Evolutionary conservation across 2,797 vertebrate genomes (phyloP), one percentile per base, ranked within the genome.

Genomic region (Enteromius treurensis): DNA sequence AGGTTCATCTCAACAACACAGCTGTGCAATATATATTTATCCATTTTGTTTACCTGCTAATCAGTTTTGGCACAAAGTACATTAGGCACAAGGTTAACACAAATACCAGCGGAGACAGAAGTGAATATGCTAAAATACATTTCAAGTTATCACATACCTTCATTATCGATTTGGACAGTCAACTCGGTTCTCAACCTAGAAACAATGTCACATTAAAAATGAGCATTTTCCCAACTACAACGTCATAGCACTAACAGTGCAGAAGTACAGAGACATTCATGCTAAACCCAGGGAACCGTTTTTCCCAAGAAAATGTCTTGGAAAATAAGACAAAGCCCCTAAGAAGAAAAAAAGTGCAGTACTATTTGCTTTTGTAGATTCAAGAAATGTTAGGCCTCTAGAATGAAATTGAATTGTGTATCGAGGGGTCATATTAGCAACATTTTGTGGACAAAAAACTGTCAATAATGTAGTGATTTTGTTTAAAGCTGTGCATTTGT

Each of bases 31-130:
- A 85, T 67, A 82, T 67, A 70, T 23, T 58, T 26, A 53, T 74
- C 37, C 6, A 37, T 19, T 77, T 42, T 34, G 32, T 76, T 58
- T 29, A 71, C 68, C 26, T 26, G 5, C 51, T 62, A 34, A 76
- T 68, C 29, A n/a, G 2, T 80, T 77, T 81, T 85, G 74, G 74
- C 67, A 85, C 84, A 78, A 62, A 70, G 14, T 78, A 85, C 74
- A 65, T 51, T 78, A 82, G 80, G 80, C 75, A 79, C 80, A 81
- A 71, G 15, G 82, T 85, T 55, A 85, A 45, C 74, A 85, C 80
- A 67, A 69, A 82, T 58, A 79, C 53, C 76, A 73, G 76, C 45
- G 47, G 73, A 84, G 55, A 53, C 67, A 73, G 29, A 65, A 73
- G 73, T 42, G 74, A 51, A 79, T 60, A 74, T 79, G 32, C 49